Base-by-base conservation (phyloP, 2,113 vertebrate genomes). In the Phalacrocorax carbo region DNA sequence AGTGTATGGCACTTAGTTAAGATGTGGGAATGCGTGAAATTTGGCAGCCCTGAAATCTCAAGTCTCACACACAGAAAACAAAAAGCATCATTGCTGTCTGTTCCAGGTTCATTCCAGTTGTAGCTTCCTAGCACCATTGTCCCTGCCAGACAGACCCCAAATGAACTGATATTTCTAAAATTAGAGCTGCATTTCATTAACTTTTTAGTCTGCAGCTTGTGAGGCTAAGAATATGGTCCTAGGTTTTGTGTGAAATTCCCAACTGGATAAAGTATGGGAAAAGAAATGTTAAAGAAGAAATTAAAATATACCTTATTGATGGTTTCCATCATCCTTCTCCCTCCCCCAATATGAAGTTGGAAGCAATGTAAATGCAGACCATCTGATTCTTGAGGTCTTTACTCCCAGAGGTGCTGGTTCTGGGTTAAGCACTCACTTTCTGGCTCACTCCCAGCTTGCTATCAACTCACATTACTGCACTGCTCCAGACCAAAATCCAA, bases 331-430 rank as follows among this genome's bases (percentile, higher is more conserved):
- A 89, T 57, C 62, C 57, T 70, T 65, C 12, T 92, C 48, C 57
- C 48, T 84, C 54, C 25, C 26, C 65, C 61, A 84, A 9, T 64
- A 64, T 51, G 52, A 81, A 92, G 19, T 2, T 94, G 77, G 93
- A 95, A 94, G 88, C 44, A 95, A 69, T 16, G 42, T 66, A 94
- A 94, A 94, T 25, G 42, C 32, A 95, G 82, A 94, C 87, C 86
- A 94, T 93, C 81, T 96, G 83, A 96, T 87, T 92, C 73, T 80
- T 90, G 78, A 93, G 84, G 57, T 62, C 54, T 97, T 77, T 89
- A 38, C 29, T 95, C 95, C 81, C 94, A 87, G 86, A 93, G 81
- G 84, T 92, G 66, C 46, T 80, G 89, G 88, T 97, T 95, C 86
- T 85, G 88, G 73, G 81, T 91, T 96, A 94, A 94, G 62, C 52